Percentiles rank a stretch among this genome's conserved stretches.
phyloP scores from a whole-genome alignment of 1,140 invertebrate species.

The Drosophila bipectinata region DNA sequence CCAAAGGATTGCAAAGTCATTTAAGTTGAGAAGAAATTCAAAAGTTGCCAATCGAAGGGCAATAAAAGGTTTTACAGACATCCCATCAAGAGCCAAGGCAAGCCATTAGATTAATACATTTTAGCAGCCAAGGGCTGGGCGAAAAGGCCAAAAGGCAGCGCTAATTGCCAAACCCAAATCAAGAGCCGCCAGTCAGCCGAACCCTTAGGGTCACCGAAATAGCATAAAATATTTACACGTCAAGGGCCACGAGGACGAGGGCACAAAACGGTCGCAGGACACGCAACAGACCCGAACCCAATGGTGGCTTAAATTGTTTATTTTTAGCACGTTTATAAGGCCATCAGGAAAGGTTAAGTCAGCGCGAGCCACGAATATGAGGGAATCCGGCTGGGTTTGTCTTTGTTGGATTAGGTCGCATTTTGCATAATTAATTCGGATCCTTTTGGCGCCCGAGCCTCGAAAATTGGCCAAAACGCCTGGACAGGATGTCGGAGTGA shows the following conservation, averaged over 20 bases:
- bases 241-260: conserved; percentile 50
- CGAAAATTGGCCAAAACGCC: conserved; percentile 16
- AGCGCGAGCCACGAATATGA: conserved; percentile 55
- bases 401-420: conserved; percentile 71
- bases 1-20: background rate
- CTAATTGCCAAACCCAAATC: conserved; percentile 77
- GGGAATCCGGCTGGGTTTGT: conserved; percentile 5
- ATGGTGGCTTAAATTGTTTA: conserved; percentile 63
- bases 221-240: conserved; percentile 78
- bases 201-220: conserved; percentile 28
- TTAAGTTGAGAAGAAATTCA: background rate
- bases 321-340: conserved; percentile 79
- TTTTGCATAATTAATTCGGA: conserved; percentile 77
- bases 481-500: background rate
- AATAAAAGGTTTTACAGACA: conserved; percentile 22
- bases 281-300: conserved; percentile 43
- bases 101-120: conserved; percentile 54
- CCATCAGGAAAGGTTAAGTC: conserved; percentile 76
- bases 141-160: conserved; percentile 42
- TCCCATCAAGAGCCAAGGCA: conserved; percentile 20
- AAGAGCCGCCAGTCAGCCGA: conserved; percentile 29
- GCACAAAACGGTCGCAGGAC: conserved; percentile 52
- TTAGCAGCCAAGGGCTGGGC: conserved; percentile 14
- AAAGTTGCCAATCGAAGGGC: conserved; percentile 7
- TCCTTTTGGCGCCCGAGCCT: conserved; percentile 20